A percentile compares a stretch with the other conserved stretches of the same genome.
Conservation (phyloP, 2,797 vertebrate species). For the Cryptoprocta ferox region DNA sequence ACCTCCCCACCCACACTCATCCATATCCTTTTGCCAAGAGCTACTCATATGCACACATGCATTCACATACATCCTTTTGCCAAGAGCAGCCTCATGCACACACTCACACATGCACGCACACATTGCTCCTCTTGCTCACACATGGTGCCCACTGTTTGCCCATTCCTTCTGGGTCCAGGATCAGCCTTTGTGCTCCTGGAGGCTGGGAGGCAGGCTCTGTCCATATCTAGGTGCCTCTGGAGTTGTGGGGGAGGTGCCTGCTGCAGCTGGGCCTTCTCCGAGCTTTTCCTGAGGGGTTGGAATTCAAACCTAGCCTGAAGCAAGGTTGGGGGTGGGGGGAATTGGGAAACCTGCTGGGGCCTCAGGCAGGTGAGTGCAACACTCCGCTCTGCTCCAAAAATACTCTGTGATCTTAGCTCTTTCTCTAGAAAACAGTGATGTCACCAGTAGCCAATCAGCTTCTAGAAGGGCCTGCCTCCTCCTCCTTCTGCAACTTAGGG, state of each 20-base stretch:
- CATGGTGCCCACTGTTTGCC: neutral
- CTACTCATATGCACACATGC: neutral
- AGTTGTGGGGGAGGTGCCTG: neutral
- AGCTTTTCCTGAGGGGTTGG: neutral
- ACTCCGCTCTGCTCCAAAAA: slow-evolving; percentile 87
- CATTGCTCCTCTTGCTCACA: neutral
- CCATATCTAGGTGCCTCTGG: neutral
- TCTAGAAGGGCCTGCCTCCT: slow-evolving; percentile 82
- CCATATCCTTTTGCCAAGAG: neutral
- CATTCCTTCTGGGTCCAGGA: neutral
- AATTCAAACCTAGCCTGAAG: slow-evolving; percentile 59
- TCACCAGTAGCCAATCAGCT: slow-evolving; percentile 89
- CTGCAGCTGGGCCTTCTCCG: neutral
- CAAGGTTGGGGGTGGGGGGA: slow-evolving; percentile 44
- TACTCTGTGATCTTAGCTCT: slow-evolving; percentile 88
- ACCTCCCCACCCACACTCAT: neutral
- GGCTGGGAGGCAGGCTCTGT: neutral
- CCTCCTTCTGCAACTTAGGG: slow-evolving; percentile 77
- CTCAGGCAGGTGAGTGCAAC: slow-evolving; percentile 80
- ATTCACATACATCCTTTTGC: neutral
- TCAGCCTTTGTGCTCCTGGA: slow-evolving; percentile 35
- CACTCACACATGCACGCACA: neutral
- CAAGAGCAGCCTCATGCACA: neutral
- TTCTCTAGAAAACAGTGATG: slow-evolving; percentile 89
- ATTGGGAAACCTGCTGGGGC: slow-evolving; percentile 78